Evolutionary conservation across 2,888 invertebrate species (phyloP).

Genomic region (Phaedon cochleariae): DNA sequence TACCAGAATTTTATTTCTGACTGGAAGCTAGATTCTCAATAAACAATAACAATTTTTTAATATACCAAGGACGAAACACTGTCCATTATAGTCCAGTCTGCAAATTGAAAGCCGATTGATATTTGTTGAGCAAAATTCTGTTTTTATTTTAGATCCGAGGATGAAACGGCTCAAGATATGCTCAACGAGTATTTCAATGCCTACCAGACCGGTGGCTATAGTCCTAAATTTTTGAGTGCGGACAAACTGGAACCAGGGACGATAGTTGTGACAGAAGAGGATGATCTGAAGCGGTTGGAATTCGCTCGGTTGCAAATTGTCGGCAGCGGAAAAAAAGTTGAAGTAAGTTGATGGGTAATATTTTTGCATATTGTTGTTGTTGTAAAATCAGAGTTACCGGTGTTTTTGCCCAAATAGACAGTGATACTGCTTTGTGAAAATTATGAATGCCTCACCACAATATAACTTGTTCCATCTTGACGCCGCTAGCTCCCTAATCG

Average conservation of each 20-base stretch:
- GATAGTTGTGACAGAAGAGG: slow-evolving; percentile 76
- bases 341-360: slow-evolving; percentile 45
- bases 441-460: too few relatives aligned
- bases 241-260: slow-evolving; percentile 78
- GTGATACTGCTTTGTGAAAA: too few relatives aligned
- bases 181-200: slow-evolving; percentile 69
- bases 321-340: slow-evolving; percentile 68
- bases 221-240: slow-evolving; percentile 74
- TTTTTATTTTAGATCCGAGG: slow-evolving; percentile 39
- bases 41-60: too few relatives aligned
- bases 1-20: too few relatives aligned
- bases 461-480: too few relatives aligned
- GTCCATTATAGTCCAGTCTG: too few relatives aligned
- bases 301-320: slow-evolving; percentile 75
- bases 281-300: slow-evolving; percentile 78
- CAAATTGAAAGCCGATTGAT: too few relatives aligned
- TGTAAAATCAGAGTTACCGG: too few relatives aligned
- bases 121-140: slow-evolving; percentile 11
- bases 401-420: too few relatives aligned
- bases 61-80: too few relatives aligned
- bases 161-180: slow-evolving; percentile 64
- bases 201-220: slow-evolving; percentile 86
- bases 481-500: too few relatives aligned
- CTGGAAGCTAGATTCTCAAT: too few relatives aligned
- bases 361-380: background rate